These are phyloP conservation scores for Drosophila anomelani DNA, from an alignment of 2,888 invertebrate genomes.

Conservation along the genomic window DNA sequence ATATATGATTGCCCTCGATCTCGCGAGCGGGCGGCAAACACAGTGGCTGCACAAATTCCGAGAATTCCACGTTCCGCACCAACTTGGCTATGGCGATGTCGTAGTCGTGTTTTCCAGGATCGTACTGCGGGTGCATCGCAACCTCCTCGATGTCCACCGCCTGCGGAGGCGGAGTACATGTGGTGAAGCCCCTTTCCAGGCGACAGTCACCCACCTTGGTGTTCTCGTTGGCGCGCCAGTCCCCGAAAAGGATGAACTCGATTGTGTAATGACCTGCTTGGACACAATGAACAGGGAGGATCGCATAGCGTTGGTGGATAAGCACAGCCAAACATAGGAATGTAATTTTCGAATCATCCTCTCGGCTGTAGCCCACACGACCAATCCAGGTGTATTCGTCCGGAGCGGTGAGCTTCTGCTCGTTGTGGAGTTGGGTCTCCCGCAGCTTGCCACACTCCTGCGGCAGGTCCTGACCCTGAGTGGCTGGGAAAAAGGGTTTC, in stretches of 20 bases:
- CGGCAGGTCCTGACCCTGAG: not conserved
- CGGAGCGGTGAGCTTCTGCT: conserved; percentile 2
- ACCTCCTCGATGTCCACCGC: conserved; percentile 27
- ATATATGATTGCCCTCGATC: conserved; percentile 14
- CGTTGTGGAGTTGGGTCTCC: conserved; percentile 27
- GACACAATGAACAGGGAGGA: conserved; percentile 32
- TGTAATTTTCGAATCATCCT: not conserved
- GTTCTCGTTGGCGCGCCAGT: conserved; percentile 24
- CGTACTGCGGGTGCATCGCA: conserved; percentile 31
- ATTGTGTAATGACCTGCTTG: not conserved
- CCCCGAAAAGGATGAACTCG: conserved; percentile 25
- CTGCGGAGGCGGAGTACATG: conserved; percentile 20
- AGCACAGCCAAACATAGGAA: conserved; percentile 20
- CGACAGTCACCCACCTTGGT: conserved; percentile 13
- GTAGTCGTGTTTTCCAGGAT: not conserved
- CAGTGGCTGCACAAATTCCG: conserved; percentile 29
- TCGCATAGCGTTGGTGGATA: conserved; percentile 21
- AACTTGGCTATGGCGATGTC: conserved; percentile 37
- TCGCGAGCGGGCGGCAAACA: conserved; percentile 24
- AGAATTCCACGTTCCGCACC: conserved; percentile 12
- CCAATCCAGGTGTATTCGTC: conserved; percentile 43
- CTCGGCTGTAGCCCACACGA: conserved; percentile 1
- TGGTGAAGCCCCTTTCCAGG: not conserved
- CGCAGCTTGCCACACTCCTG: conserved; percentile 26
- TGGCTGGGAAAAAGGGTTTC: not conserved